phyloP scores from a whole-genome alignment of 1,140 invertebrate species.

The Globodera ellingtonae region DNA sequence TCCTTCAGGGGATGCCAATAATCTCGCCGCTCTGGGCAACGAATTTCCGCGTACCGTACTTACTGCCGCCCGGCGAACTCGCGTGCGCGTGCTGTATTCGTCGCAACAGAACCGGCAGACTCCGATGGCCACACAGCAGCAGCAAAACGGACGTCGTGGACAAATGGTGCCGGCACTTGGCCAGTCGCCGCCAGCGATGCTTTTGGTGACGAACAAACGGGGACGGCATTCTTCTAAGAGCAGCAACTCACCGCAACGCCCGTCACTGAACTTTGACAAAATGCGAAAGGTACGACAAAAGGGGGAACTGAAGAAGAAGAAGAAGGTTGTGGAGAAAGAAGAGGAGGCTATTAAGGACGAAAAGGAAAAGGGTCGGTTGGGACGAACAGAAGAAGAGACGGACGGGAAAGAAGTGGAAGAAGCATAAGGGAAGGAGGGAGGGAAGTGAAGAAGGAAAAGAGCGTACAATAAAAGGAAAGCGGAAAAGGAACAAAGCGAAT shows the following conservation, averaged over 20 bases:
- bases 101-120: conserved; percentile 11
- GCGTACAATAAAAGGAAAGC: not conserved
- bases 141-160: not conserved
- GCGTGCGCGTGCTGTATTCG: conserved; percentile 48
- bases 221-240: conserved; percentile 37
- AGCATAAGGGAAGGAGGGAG: too few species aligned
- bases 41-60: conserved; percentile 31
- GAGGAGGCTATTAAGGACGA: not conserved
- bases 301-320: not conserved
- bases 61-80: conserved; percentile 41
- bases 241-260: conserved; percentile 33
- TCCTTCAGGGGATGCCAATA: not conserved
- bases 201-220: conserved; percentile 41
- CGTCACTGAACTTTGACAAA: conserved; percentile 54
- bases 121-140: conserved; percentile 1
- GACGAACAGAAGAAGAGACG: conserved; percentile 8
- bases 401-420: conserved; percentile 15
- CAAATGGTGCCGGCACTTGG: conserved; percentile 34
- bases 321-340: not conserved
- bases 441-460: conserved; percentile 22
- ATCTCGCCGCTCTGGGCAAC: not conserved
- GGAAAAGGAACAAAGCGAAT: not conserved
- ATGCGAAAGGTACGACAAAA: conserved; percentile 49
- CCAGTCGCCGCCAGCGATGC: conserved; percentile 46
- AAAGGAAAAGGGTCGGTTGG: not conserved